phyloP scores from a whole-genome alignment of 2,797 vertebrate genomes.

The Megaceryle alcyon region DNA sequence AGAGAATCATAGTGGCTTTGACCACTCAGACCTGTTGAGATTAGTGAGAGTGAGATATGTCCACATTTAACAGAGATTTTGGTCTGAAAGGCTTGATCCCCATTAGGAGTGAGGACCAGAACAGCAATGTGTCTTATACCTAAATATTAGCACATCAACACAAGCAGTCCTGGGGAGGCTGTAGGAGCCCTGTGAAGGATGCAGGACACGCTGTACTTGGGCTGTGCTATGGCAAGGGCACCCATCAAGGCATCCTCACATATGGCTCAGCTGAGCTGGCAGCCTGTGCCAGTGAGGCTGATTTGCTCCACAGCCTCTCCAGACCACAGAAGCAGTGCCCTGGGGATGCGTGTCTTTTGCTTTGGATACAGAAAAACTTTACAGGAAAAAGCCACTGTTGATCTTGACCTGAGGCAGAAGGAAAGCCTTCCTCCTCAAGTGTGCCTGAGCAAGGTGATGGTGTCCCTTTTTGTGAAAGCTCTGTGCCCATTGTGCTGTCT shows the following conservation, averaged over 20 bases:
- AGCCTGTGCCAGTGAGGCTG: neutral
- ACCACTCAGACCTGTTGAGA: neutral
- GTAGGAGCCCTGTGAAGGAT: neutral
- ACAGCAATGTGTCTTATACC: accelerated
- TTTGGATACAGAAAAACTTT: neutral
- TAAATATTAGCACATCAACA: neutral
- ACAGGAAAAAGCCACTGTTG: accelerated
- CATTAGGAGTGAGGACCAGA: neutral
- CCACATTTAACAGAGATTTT: neutral
- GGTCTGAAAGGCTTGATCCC: neutral
- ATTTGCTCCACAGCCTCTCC: neutral
- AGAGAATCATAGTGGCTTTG: neutral
- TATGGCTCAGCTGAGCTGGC: neutral
- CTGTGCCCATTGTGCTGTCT: neutral
- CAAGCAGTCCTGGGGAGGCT: accelerated
- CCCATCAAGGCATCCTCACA: accelerated
- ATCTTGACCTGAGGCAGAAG: neutral
- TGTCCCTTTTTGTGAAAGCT: neutral
- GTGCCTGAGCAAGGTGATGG: accelerated
- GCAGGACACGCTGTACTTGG: accelerated
- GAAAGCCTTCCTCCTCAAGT: neutral
- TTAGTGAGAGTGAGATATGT: neutral
- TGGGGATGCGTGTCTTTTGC: accelerated
- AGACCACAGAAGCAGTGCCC: neutral
- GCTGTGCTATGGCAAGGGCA: neutral